Conservation (phyloP, 2,888 invertebrate species). For the Agrochola litura region DNA sequence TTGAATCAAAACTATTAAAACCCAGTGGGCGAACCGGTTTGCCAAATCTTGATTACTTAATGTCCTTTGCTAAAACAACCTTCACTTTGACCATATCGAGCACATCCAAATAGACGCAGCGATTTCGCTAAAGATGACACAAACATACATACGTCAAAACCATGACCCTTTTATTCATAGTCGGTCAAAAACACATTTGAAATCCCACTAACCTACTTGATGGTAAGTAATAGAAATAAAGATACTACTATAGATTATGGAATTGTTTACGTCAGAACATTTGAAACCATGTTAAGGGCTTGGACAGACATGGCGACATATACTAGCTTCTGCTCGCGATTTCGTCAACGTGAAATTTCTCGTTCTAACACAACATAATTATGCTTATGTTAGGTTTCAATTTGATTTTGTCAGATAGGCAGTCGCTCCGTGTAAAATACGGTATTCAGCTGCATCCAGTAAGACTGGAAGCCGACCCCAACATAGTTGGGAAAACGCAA, state of each 20-base stretch:
- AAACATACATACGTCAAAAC: slow-evolving; percentile 30
- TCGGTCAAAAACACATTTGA: slow-evolving; percentile 51
- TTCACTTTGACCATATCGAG: slow-evolving; percentile 52
- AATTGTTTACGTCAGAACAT: slow-evolving; percentile 53
- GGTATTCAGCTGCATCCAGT: too few species aligned
- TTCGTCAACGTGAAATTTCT: too few species aligned
- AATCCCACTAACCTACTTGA: slow-evolving; percentile 55
- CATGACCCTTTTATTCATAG: slow-evolving; percentile 36
- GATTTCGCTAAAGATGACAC: slow-evolving; percentile 47
- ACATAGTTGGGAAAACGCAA: too few species aligned
- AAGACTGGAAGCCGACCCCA: too few species aligned
- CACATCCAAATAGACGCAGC: slow-evolving; percentile 12
- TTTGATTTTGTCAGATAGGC: too few species aligned
- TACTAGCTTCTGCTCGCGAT: not conserved
- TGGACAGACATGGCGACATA: slow-evolving; percentile 11
- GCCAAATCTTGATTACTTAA: slow-evolving; percentile 43
- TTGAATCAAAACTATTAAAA: not conserved
- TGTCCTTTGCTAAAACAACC: slow-evolving; percentile 23
- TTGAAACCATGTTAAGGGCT: slow-evolving; percentile 42
- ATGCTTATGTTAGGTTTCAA: too few species aligned
- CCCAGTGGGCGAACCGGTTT: slow-evolving; percentile 25
- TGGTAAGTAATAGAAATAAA: slow-evolving; percentile 53
- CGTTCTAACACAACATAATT: too few species aligned
- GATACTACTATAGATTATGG: slow-evolving; percentile 54
- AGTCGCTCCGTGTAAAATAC: too few species aligned